Evolutionary conservation across 2,113 vertebrate species (phyloP), one percentile per base, ranked within the genome.

Genomic region (Tupaia chinensis): DNA sequence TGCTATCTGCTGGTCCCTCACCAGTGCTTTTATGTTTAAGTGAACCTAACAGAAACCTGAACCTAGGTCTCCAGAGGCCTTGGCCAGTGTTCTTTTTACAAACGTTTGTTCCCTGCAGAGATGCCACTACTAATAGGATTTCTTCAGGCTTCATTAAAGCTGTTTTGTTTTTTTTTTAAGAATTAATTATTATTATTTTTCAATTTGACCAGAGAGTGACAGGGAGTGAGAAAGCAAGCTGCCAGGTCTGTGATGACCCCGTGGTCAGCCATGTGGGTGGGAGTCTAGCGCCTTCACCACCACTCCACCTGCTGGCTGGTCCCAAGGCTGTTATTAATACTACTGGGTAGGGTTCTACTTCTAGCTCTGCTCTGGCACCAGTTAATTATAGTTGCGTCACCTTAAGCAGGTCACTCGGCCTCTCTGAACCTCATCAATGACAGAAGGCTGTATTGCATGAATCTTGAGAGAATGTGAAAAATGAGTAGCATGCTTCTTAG

Each of bases 41-140:
- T 34, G 63, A 85, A 91, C 83, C 3, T 68, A 44, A 16, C 56
- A 79, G 79, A 92, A 83, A 86, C 32, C 19, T 25, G 58, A n/a
- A 80, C 3, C 14, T 3, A n/a, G 13, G 6, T 69, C 32, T 63
- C 29, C 27, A 22, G 56, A 78, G 19, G 32, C 65, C 23, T 12
- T 0, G 4, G 60, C 27, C 11, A 5, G 34, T 9, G 16, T 77
- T 25, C 17, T 23, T 65, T 9, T 58, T 1, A 0, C 1, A 2
- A 32, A 34, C 84, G 27, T 34, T 2, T 56, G 15, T 25, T 73
- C 58, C 69, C 8, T 65, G 12, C 10, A 58, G 29, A 85, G 44
- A 79, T 29, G 66, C 27, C n/a, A 12, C 61, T 29, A 69, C 32
- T 53, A 68, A 0, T 1, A 44, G 60, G 9, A 13, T 58, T 79